Conservation (phyloP, 2,797 vertebrate genomes). For the Orientallactaga sibirica region DNA sequence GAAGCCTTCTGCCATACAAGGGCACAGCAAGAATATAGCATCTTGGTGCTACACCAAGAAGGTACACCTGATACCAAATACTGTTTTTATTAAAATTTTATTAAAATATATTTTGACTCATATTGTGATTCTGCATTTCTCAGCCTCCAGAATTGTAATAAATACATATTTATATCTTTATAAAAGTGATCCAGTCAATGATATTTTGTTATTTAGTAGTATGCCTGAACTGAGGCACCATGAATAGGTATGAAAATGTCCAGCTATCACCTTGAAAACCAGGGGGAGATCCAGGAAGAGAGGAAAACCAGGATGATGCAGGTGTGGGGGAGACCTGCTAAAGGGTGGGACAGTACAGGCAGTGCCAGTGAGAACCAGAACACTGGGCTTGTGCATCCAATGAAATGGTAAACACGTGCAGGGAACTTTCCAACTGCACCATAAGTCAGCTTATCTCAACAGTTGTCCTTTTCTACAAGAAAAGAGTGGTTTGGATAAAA, state of each 20-base stretch:
- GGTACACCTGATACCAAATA: background rate
- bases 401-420: background rate
- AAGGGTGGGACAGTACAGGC: background rate
- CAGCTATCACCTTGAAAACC: background rate
- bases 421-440: background rate
- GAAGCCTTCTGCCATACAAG: background rate
- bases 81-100: too few relatives aligned
- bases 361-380: background rate
- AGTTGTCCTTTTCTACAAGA: background rate
- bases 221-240: background rate
- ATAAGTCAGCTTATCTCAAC: background rate
- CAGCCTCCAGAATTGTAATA: background rate
- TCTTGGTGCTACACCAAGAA: background rate
- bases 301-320: background rate
- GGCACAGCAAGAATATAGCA: background rate
- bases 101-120: too few relatives aligned
- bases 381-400: background rate
- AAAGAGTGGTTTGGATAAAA: background rate
- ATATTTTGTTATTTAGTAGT: background rate
- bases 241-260: background rate
- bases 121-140: background rate
- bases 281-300: background rate
- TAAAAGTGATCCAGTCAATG: background rate
- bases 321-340: background rate
- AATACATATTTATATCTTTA: background rate